Evolutionary conservation across 2,797 vertebrate species (phyloP), one percentile per base, ranked within the genome.

Genomic region (Carapus acus): DNA sequence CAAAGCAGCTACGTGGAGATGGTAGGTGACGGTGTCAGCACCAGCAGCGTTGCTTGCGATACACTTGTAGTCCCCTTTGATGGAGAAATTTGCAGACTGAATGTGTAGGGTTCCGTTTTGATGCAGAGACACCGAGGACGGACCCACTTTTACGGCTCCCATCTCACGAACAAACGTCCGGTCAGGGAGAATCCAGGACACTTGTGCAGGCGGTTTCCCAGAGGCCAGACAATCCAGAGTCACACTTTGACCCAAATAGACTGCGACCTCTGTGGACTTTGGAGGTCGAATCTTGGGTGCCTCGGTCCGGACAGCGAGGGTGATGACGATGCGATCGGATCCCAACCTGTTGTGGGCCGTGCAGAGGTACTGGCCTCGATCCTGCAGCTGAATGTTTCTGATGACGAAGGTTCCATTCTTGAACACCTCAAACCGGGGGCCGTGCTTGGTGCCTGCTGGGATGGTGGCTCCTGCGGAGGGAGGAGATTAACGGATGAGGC

Each of bases 131-230:
- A 85, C 62, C 6, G 66, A 29, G 58, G 77, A 69, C 18, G 72
- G 71, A 22, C 33, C 14, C 17, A 70, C 62, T 42, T 46, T 49
- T 43, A 80, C 56, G 3, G 31, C 52, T 13, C 80, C 83, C 0
- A 66, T 49, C 19, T 87, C 82, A 16, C 84, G 81, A 19, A 90
- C 70, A 56, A 90, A 88, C 0, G 73, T 86, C 68, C 76, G 83
- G 67, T 91, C 85, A 0, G 90, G 89, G 58, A 91, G 87, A 63
- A 91, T 88, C 90, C 90, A 91, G 29, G 89, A 88, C 46, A 89
- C 82, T 38, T 89, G 85, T 8, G 88, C 83, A 24, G 76, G 68
- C 31, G 90, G 90, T 71, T 86, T 89, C 24, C 88, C 90, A 14
- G 66, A 71, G 6, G 89, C 85, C 1, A 74, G 55, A 43, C 90